Conservation (phyloP, 2,888 invertebrate genomes). For the Epinotia ramella region DNA sequence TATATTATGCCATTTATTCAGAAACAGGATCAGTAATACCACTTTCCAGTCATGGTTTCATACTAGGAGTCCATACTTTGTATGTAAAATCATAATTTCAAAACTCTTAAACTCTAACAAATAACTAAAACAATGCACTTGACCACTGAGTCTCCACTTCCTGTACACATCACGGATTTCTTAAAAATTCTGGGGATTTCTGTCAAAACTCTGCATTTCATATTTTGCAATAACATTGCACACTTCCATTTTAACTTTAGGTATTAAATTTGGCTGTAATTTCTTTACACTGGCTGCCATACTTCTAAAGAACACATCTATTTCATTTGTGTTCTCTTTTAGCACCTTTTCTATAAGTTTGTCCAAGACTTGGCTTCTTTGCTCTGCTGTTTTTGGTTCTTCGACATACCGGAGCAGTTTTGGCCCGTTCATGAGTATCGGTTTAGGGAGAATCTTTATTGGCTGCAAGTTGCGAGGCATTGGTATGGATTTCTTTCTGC, state of each 20-base stretch:
- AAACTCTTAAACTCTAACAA: conserved; percentile 33
- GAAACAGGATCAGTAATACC: conserved; percentile 33
- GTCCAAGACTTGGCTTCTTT: conserved; percentile 72
- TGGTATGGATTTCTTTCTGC: conserved; percentile 70
- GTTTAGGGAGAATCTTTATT: conserved; percentile 79
- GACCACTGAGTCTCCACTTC: conserved; percentile 28
- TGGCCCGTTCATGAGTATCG: conserved; percentile 69
- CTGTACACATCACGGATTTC: conserved; percentile 28
- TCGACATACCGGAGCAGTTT: conserved; percentile 73
- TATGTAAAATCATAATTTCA: conserved; percentile 39
- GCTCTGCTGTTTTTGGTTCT: conserved; percentile 67
- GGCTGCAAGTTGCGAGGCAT: conserved; percentile 69
- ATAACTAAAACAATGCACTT: conserved; percentile 39
- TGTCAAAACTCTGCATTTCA: conserved; percentile 81
- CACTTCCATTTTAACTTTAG: conserved; percentile 82
- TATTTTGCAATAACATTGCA: conserved; percentile 82
- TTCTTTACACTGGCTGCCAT: conserved; percentile 83
- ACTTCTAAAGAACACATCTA: conserved; percentile 80
- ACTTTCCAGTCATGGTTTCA: conserved; percentile 31
- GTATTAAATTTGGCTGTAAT: conserved; percentile 78
- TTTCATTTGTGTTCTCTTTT: conserved; percentile 80
- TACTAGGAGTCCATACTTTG: conserved; percentile 38
- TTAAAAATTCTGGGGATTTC: conserved; percentile 56
- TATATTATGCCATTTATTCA: conserved; percentile 40
- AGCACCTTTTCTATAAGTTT: conserved; percentile 78